Conservation (phyloP, 1,140 invertebrate species). For the Drosophila orosa region DNA sequence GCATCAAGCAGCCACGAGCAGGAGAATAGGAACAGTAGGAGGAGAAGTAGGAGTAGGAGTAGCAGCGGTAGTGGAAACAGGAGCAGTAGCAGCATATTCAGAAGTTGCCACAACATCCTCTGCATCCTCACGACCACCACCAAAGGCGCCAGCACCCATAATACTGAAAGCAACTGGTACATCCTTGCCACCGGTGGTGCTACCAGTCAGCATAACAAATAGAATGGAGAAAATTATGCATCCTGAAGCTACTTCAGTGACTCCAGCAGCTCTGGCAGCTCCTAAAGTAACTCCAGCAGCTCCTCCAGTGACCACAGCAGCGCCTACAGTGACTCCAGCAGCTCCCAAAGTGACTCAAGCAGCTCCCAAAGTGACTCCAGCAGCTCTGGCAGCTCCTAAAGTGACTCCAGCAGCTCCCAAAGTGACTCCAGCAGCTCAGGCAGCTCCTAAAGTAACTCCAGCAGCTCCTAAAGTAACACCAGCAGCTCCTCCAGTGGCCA, state of each 20-base stretch:
- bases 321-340: not conserved
- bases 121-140: not conserved
- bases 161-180: not conserved
- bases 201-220: too few relatives aligned
- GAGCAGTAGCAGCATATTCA: not conserved
- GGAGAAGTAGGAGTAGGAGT: not conserved
- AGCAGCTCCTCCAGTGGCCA: not conserved
- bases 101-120: not conserved
- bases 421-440: not conserved
- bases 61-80: not conserved
- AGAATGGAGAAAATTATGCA: not conserved
- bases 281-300: too few relatives aligned
- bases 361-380: not conserved
- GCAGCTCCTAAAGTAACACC: too few relatives aligned
- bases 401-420: not conserved
- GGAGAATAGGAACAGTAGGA: too few relatives aligned
- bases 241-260: not conserved
- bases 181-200: too few relatives aligned
- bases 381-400: not conserved
- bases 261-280: not conserved
- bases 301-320: too few relatives aligned
- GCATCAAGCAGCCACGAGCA: not conserved
- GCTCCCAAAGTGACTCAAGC: not conserved
- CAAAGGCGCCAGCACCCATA: too few relatives aligned
- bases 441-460: not conserved